These are phyloP conservation scores for Cassiopea andromeda DNA, from an alignment of 30 jellyfish, hydroid and myxozoan species.

Conservation along the genomic window DNA sequence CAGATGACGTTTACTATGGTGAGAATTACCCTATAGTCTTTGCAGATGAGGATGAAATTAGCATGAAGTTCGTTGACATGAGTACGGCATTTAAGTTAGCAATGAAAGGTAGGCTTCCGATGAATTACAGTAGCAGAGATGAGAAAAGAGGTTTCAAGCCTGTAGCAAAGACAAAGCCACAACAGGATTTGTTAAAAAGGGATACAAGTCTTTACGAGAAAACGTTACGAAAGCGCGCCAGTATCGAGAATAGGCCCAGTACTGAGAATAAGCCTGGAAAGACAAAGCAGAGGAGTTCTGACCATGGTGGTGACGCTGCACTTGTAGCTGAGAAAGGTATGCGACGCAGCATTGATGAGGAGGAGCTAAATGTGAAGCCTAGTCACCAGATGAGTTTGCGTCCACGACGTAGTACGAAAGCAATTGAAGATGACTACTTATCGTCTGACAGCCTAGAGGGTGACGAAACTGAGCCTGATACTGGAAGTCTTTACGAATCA, in stretches of 20 bases:
- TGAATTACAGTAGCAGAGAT: background rate
- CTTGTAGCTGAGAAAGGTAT: constrained; percentile 2
- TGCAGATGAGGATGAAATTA: constrained; percentile 64
- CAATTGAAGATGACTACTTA: constrained; percentile 42
- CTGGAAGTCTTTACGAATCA: constrained; percentile 38
- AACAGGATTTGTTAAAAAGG: background rate
- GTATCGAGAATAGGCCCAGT: background rate
- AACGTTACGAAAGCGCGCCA: constrained; percentile 25
- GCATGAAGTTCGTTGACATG: constrained; percentile 71
- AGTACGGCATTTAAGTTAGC: constrained; percentile 67
- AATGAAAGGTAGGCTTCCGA: constrained; percentile 30
- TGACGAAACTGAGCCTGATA: constrained; percentile 40
- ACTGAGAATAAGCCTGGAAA: background rate
- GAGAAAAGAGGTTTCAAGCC: background rate
- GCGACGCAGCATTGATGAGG: constrained; percentile 7
- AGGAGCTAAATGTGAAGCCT: background rate
- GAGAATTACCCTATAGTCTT: constrained; percentile 54
- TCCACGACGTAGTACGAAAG: constrained; percentile 25
- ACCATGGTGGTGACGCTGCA: constrained; percentile 9
- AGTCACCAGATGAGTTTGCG: constrained; percentile 62
- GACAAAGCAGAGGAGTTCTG: constrained; percentile 9
- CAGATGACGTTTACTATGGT: constrained; percentile 54
- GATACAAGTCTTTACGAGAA: constrained; percentile 8
- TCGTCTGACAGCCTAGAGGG: constrained; percentile 67
- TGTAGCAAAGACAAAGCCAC: background rate